Evolutionary conservation across 2,888 invertebrate species (phyloP), one percentile per base, ranked within the genome.

Genomic region (Lysandra coridon): DNA sequence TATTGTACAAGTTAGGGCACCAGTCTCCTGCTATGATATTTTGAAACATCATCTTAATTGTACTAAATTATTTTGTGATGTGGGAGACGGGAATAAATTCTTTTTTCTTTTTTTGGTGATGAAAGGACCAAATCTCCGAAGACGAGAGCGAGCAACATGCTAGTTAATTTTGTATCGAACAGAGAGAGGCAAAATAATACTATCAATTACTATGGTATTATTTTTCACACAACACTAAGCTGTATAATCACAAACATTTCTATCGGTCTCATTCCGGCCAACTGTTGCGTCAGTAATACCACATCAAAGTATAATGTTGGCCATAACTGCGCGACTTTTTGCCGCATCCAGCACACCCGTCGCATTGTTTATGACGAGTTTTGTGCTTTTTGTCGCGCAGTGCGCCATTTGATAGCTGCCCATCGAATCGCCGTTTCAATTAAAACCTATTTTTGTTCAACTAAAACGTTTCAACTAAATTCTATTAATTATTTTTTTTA

Each of bases 361-460:
- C 85, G 87, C 88, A 83, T 89, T 91, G 90, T 91, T 92, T 92
- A 92, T 90, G 88, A 88, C 78, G 80, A 85, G 85, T 87, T 86
- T 87, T 86, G 82, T 82, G 82, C 82, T 86, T 87, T 88, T 88
- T 85, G 73, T 40, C 73, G 78, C 49, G 64, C 78, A 60, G 37
- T 64, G 78, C 57, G 53, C 75, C 73, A 62, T 81, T 79, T 81
- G 81, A 81, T 82, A 78, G 80, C 80, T 73, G 53, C 79, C 78
- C 17, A 81, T 80, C 75, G 79, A 78, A 81, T 80, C 78, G 44
- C 81, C 79, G 80, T 79, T 79, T 57, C 74, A 75, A 79, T 69
- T 73, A 81, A 80, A 80, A 80, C 69, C 78, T 80, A 23, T 23
- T 23, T 23, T 23, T 23, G 23, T 23, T 23, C 23, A 23, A 23